Evolutionary conservation across 2,888 invertebrate genomes (phyloP).

Genomic region (Lycia hirtaria): DNA sequence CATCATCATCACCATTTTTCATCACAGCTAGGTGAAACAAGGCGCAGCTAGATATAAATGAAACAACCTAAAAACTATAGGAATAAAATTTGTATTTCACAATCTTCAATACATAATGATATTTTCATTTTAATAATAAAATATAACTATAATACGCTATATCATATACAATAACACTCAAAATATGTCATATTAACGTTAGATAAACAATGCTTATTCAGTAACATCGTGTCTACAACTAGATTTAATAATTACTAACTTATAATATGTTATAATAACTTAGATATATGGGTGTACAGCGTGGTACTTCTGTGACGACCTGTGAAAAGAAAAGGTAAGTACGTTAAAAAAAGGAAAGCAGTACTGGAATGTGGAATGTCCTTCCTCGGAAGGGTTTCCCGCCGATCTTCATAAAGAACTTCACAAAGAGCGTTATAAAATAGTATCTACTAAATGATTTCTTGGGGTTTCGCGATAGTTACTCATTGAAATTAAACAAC

Average conservation of each 20-base stretch:
- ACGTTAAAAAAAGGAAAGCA: too few species aligned
- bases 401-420: too few species aligned
- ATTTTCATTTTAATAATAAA: slow-evolving; percentile 72
- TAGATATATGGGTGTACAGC: slow-evolving; percentile 52
- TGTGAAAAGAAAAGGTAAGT: slow-evolving; percentile 39
- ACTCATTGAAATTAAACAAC: too few species aligned
- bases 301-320: slow-evolving; percentile 52
- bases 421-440: too few species aligned
- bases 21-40: too few species aligned
- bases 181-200: slow-evolving; percentile 76
- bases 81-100: slow-evolving; percentile 84
- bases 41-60: too few species aligned
- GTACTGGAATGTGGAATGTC: too few species aligned
- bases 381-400: too few species aligned
- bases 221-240: slow-evolving; percentile 52
- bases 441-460: too few species aligned
- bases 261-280: slow-evolving; percentile 35
- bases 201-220: slow-evolving; percentile 63
- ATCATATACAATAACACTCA: slow-evolving; percentile 82
- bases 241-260: slow-evolving; percentile 45
- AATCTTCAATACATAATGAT: slow-evolving; percentile 78
- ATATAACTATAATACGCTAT: slow-evolving; percentile 76
- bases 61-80: slow-evolving; percentile 70
- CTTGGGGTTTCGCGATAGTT: too few species aligned
- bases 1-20: too few species aligned